phyloP scores from a whole-genome alignment of 2,888 invertebrate species.

The Microctonus brassicae region DNA sequence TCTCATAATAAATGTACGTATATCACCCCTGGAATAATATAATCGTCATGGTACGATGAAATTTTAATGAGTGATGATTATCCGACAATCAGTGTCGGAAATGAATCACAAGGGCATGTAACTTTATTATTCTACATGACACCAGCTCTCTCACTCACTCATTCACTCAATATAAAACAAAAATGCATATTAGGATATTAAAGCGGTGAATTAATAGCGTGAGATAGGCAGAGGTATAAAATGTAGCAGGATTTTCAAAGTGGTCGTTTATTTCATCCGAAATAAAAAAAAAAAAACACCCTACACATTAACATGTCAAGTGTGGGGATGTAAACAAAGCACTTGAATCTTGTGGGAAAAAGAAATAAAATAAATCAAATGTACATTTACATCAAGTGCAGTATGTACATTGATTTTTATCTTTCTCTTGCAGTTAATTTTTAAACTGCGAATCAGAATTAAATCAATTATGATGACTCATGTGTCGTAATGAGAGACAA shows the following conservation, averaged over 20 bases:
- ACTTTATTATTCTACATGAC: background rate
- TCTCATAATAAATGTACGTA: no score
- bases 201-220: background rate
- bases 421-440: no score
- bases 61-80: constrained; percentile 11
- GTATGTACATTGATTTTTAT: background rate
- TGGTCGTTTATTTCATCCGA: background rate
- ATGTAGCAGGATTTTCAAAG: background rate
- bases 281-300: background rate
- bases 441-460: no score
- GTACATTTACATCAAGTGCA: background rate
- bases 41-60: background rate
- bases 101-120: constrained; percentile 11
- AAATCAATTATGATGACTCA: background rate
- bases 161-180: background rate
- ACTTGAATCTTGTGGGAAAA: background rate
- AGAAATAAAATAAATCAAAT: background rate
- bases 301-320: background rate
- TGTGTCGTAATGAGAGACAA: background rate
- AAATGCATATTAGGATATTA: background rate
- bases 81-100: constrained; percentile 5
- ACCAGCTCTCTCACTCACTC: no score
- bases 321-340: background rate
- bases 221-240: background rate
- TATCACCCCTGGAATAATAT: no score